phyloP scores from a whole-genome alignment of 1,140 invertebrate genomes.

The Trichomalopsis sarcophagae region DNA sequence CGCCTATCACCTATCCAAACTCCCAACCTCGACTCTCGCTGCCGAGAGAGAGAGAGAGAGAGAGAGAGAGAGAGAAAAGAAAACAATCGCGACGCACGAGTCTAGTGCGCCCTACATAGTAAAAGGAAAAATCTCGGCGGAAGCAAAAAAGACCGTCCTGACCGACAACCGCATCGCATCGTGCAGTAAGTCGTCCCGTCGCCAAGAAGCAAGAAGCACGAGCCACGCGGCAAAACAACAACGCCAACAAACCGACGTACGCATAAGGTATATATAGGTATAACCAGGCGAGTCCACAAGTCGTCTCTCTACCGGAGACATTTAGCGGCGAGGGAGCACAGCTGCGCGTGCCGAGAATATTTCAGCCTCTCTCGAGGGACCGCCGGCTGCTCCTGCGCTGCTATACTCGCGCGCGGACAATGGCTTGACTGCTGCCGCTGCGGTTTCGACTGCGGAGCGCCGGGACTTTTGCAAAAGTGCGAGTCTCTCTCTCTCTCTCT shows the following conservation, averaged over 20 bases:
- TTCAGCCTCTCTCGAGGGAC: background rate
- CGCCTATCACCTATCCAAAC: too few relatives aligned
- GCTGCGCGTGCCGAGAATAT: slow-evolving; percentile 17
- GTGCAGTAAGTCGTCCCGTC: background rate
- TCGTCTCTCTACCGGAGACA: background rate
- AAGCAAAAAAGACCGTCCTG: background rate
- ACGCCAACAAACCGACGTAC: background rate
- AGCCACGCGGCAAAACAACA: background rate
- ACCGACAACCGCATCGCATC: background rate
- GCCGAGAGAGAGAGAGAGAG: background rate
- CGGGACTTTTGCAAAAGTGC: background rate
- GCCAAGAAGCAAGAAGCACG: background rate
- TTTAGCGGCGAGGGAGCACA: slow-evolving; percentile 13
- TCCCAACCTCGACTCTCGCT: too few relatives aligned
- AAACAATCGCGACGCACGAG: too few relatives aligned
- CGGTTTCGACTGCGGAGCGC: background rate
- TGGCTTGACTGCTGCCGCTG: background rate
- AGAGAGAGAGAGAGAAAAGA: too few relatives aligned
- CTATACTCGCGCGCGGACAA: background rate
- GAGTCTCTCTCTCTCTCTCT: background rate
- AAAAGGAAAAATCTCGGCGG: background rate
- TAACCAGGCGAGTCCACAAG: background rate
- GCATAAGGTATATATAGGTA: background rate
- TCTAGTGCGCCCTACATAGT: background rate
- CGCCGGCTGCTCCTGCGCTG: background rate